Base-by-base conservation (phyloP, 2,888 invertebrate genomes). In the Lampropteryx suffumata region DNA sequence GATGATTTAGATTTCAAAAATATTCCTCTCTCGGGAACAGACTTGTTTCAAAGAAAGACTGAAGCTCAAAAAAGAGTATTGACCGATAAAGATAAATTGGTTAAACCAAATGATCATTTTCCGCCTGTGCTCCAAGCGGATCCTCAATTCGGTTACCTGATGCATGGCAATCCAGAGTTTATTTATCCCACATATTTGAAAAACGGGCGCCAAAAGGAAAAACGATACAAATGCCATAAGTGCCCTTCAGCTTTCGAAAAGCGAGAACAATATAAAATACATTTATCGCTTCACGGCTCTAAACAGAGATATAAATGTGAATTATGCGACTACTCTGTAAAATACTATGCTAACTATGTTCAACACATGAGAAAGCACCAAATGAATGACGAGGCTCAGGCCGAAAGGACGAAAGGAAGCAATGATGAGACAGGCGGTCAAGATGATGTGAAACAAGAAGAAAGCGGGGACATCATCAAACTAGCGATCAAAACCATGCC, bases 201-300 rank as follows among this genome's bases (percentile, higher is more conserved):
- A 76, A 95, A 95, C 69, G 95, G 95, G 0, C 91, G 93, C 2
- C 86, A 94, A 67, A 95, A 94, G 73, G 94, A 95, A 71, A 95
- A 95, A 72, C 91, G 95, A 3, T 95, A 95, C 80, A 95, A 95
- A 79, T 96, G 96, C 76, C 93, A 94, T 66, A 95, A 96, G 81
- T 97, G 97, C 73, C 97, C 97, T 0, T 96, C 96, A 34, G 95
- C 96, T 0, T 97, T 97, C 79, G 95, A 96, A 68, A 96, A 97
- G 81, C 90, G 95, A 29, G 94, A 95, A 67, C 96, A 97, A 76
- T 97, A 95, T 78, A 94, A 95, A 77, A 93, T 95, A 17, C 97
- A 97, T 80, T 82, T 95, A 62, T 94, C 94, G 11, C 84, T 97
- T 34, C 97, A 97, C 73, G 97, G 97, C 2, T 94, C 96, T 0